Evolutionary conservation across 1,140 invertebrate species (phyloP), one percentile per base, ranked within the genome.

Genomic region (Trichonephila inaurata): DNA sequence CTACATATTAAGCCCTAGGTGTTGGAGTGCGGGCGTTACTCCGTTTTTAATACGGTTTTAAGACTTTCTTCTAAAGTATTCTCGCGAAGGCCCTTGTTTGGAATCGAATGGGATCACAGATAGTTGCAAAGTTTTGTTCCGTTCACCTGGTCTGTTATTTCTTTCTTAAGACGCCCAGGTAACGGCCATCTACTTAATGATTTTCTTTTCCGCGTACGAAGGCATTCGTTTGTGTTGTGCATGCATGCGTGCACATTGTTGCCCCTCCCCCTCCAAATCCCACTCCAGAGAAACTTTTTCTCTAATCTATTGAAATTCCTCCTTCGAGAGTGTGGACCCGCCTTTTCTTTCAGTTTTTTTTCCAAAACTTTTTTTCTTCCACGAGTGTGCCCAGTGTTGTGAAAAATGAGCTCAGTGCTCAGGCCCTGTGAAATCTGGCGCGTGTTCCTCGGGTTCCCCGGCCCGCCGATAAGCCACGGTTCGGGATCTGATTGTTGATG

Each of bases 401-500:
- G 94, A 94, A 89, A 94, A 94, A 94, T 94, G 94, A 94, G 94
- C 94, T 94, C 93, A 94, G 93, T 94, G 88, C 58, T 81, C 93
- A 90, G 61, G 77, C 93, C 86, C 77, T 94, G 93, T 94, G 93
- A 94, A 94, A 94, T 94, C 93, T 88, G 82, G 94, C 66, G 89
- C 89, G 89, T 94, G 94, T 94, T 94, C 89, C 66, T 40, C 51
- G 83, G 61, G 91, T 44, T 85, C 44, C 51, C 62, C n/a, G 82
- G n/a, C 60, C 40, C 77, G 66, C 28, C 89, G 94, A 94, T 94
- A 94, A 94, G 94, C 89, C 94, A 89, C 51, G 93, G 88, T 69
- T 88, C 89, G 89, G 89, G 94, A 94, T 94, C 94, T 91, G 94
- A 94, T 94, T 94, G 89, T 94, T 94, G 94, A 94, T 91, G 94